Evolutionary conservation across 2,888 invertebrate species (phyloP), one percentile per base, ranked within the genome.

Genomic region (Tineola bisselliella): DNA sequence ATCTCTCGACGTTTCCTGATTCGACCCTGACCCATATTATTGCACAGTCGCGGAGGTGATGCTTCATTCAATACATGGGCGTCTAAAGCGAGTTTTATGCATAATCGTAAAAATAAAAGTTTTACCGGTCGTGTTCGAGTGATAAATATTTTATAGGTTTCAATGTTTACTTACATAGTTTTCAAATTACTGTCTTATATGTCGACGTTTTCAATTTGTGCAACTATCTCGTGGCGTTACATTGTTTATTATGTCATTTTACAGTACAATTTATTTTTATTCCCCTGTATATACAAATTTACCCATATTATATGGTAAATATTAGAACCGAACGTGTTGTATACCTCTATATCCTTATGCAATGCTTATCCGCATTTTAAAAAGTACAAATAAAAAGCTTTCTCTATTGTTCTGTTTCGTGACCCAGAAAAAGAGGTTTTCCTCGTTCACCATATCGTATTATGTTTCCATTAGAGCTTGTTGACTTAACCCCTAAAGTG

Each of bases 401-500:
- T 70, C 73, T 73, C 72, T 74, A 77, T 79, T 76, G 75, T 74
- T 72, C 68, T 72, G 72, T 75, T 75, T 73, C 68, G 74, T 73
- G 73, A 71, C 71, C 69, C 72, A 75, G 71, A 74, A 75, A 75
- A 74, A 72, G 70, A 74, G 71, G 74, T 72, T 71, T 71, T 69
- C 68, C 69, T 70, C 68, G 68, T 70, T 67, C 71, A 67, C 68
- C 64, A 65, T 68, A 68, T 68, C 67, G 72, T 78, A 79, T 81
- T 77, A 77, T 78, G 76, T 77, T 79, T 80, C 80, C 76, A 80
- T 82, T 77, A 76, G 70, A 72, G 70, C 72, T 74, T 80, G 78
- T 81, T 80, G 79, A 79, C 75, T 78, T 73, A 78, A 75, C 77
- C 74, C 76, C 77, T 70, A 68, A 73, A 72, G 68, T 69, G 67